Evolutionary conservation across 2,888 invertebrate genomes (phyloP), one percentile per base, ranked within the genome.

Genomic region (Hylaea fasciaria): DNA sequence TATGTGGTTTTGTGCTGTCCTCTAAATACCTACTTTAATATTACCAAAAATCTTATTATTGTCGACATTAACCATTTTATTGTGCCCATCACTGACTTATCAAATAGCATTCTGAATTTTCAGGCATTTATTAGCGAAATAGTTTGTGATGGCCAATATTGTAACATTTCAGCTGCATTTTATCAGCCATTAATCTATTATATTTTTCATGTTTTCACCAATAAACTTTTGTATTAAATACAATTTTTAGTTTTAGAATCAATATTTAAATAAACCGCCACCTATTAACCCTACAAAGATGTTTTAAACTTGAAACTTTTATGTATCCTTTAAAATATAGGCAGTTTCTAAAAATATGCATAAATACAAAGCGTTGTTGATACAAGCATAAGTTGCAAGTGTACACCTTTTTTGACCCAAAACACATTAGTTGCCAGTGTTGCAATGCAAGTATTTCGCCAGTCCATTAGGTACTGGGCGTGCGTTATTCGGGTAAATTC

Each of bases 201-300:
- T 92, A 92, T 92, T 92, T 92, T 92, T 91, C 92, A 92, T 92
- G 92, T 92, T 92, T 92, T 92, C 92, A 92, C 92, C 92, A 92
- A 92, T 92, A 92, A 91, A 92, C 89, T 90, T 92, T 92, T 92
- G 92, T 92, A 92, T 92, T 91, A 91, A 91, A 92, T 92, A 91
- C 91, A 91, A 89, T 87, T 91, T 91, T 92, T 92, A 92, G 92
- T 92, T 92, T 92, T 90, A 91, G 91, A 91, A 90, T 87, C 88
- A 88, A 87, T 88, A 88, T 84, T 86, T 84, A 86, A 91, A 91
- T 89, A 89, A 90, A 91, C 87, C 86, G 81, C 85, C 87, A 90
- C 92, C 91, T 89, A 83, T 85, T 85, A 85, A 88, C 87, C 91
- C 89, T 77, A 81, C 78, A 80, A 83, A 80, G 78, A 87, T 89